Conservation (phyloP, 1,140 invertebrate genomes). For the Mactra quadrangularis region DNA sequence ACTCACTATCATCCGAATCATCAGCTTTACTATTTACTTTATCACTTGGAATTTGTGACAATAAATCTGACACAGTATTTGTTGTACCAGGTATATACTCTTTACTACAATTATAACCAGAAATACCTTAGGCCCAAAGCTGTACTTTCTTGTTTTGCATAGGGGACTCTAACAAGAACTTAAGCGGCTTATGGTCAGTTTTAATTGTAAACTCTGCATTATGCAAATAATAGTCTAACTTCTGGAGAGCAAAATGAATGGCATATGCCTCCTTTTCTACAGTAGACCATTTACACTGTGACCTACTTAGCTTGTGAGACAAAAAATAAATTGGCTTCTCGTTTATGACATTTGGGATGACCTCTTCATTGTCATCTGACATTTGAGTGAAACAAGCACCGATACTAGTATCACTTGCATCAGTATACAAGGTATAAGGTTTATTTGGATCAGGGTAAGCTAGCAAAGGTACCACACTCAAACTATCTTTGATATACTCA, state of each 20-base stretch:
- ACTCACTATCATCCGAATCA: background rate
- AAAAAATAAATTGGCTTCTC: too few species aligned
- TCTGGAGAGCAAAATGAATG: slow-evolving; percentile 64
- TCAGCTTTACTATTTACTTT: background rate
- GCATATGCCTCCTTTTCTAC: too few species aligned
- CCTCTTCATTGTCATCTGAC: background rate
- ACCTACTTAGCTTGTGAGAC: slow-evolving; percentile 59
- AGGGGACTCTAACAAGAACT: slow-evolving; percentile 9
- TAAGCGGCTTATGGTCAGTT: slow-evolving; percentile 15
- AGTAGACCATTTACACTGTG: too few species aligned
- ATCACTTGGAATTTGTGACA: slow-evolving; percentile 43
- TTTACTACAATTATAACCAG: too few species aligned
- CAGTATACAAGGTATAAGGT: too few species aligned
- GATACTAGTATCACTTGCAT: too few species aligned
- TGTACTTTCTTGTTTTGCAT: slow-evolving; percentile 70
- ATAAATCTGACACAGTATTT: slow-evolving; percentile 64
- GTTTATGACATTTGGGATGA: slow-evolving; percentile 11
- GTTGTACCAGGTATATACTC: slow-evolving; percentile 57
- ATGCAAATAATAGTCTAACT: too few species aligned
- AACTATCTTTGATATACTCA: slow-evolving; percentile 66
- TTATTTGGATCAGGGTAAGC: too few species aligned
- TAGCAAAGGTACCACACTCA: slow-evolving; percentile 63
- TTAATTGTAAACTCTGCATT: slow-evolving; percentile 62
- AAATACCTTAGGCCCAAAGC: slow-evolving; percentile 65
- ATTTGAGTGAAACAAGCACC: slow-evolving; percentile 59